Evolutionary conservation across 2,113 vertebrate species (phyloP), one percentile per base, ranked within the genome.

Genomic region (Saccopteryx leptura): DNA sequence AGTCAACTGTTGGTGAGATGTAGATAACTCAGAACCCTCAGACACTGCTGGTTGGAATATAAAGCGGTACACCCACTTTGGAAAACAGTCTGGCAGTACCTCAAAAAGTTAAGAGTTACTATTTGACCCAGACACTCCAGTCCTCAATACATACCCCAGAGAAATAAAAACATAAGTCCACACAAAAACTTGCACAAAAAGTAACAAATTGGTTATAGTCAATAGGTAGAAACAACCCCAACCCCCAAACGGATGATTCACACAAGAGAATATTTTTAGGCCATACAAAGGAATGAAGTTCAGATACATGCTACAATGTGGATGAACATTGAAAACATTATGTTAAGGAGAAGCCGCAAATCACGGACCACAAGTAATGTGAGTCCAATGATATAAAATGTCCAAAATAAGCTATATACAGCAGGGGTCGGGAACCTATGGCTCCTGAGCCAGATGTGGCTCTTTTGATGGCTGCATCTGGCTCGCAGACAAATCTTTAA

Each of bases 231-330:
- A 74, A 71, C 54, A 83, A 92, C 15, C 24, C 48, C 79, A 79
- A 72, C 69, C 17, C 12, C 52, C 52, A 75, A 90, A 84, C 7
- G 18, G 28, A 86, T 81, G 58, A 46, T 26, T n/a, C 65, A n/a
- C 9, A 61, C n/a, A 48, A 65, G 48, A 84, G 15, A 65, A 24
- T 76, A 93, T 12, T 33, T 75, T 63, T 69, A 93, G 60, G 79
- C 15, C 52, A 84, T 48, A 88, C 19, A 66, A 87, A 95, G 54
- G 86, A 85, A 96, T 60, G 24, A 88, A 80, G 23, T 63, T 93
- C 39, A 58, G 60, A 92, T 18, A 91, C 56, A 72, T 26, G 21
- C 58, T 84, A 78, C 23, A 48, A 56, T 93, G 58, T 68, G 26
- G 15, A 50, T 52, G 68, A 31, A 69, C 31, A 33, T 3, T 28